These are phyloP conservation scores for Brachionus asplanchnoidis DNA, from an alignment of 1,140 invertebrate species.

Conservation along the genomic window DNA sequence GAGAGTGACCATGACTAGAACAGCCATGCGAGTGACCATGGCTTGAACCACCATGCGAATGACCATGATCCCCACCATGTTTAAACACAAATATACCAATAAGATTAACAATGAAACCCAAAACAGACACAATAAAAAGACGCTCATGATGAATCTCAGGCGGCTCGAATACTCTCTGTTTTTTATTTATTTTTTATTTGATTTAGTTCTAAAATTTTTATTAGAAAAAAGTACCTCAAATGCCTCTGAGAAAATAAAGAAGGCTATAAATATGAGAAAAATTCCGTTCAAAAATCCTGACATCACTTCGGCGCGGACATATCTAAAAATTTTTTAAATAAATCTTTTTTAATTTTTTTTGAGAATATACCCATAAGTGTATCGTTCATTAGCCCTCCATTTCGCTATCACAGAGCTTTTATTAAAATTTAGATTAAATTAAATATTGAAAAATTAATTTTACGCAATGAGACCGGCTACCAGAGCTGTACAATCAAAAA, in stretches of 20 bases:
- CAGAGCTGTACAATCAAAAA: conserved; percentile 96
- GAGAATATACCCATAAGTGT: conserved; percentile 69
- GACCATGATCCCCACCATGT: conserved; percentile 56
- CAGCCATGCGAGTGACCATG: conserved; percentile 43
- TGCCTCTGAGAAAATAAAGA: conserved; percentile 91
- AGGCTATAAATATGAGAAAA: conserved; percentile 87
- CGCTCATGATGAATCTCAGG: conserved; percentile 61
- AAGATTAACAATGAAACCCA: conserved; percentile 87
- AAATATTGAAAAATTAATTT: not conserved
- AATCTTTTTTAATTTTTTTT: not conserved
- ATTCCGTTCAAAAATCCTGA: conserved; percentile 94
- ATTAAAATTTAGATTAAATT: not conserved
- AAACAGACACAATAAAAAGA: conserved; percentile 69
- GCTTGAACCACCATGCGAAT: conserved; percentile 54
- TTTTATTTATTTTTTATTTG: not conserved
- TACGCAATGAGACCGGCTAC: conserved; percentile 79
- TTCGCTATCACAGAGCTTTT: conserved; percentile 63
- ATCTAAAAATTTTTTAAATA: not conserved
- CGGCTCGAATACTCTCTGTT: conserved; percentile 59
- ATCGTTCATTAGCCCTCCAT: conserved; percentile 85
- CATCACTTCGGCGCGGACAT: conserved; percentile 87
- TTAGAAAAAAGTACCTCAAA: conserved; percentile 62
- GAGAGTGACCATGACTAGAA: conserved; percentile 29
- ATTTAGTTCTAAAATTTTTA: not conserved
- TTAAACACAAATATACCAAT: conserved; percentile 93